These are phyloP conservation scores for Apogon talboti DNA, from an alignment of 2,797 vertebrate species.

Conservation along the genomic window DNA sequence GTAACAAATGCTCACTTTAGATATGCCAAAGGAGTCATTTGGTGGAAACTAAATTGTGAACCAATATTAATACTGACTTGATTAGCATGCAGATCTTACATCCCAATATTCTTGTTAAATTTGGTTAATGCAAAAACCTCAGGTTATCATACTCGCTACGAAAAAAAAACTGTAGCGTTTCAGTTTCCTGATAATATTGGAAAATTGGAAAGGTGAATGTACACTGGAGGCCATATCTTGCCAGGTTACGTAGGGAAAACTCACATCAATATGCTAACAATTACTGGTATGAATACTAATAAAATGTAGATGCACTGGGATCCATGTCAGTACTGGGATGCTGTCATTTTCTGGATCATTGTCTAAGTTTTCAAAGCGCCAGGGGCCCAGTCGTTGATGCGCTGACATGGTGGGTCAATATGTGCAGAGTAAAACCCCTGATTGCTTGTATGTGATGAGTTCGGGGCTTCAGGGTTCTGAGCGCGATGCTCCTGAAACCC, in stretches of 20 bases:
- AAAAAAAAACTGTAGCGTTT: conserved; percentile 34
- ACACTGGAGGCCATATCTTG: conserved; percentile 28
- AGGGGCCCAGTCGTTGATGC: conserved; percentile 22
- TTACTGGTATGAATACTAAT: conserved; percentile 42
- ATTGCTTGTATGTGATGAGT: conserved; percentile 59
- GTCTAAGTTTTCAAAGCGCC: conserved; percentile 46
- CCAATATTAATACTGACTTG: conserved; percentile 70
- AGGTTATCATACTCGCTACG: conserved; percentile 16
- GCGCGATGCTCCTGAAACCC: conserved; percentile 57
- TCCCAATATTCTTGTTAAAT: conserved; percentile 51
- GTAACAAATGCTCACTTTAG: conserved; percentile 74
- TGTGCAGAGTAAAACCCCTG: conserved; percentile 40
- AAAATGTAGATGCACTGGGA: conserved; percentile 30
- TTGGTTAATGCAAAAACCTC: conserved; percentile 19
- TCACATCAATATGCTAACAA: conserved; percentile 36
- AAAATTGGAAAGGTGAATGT: conserved; percentile 42
- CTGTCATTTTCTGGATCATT: conserved; percentile 47
- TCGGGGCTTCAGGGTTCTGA: conserved; percentile 63
- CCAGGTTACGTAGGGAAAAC: conserved; percentile 25
- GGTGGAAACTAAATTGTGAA: conserved; percentile 57
- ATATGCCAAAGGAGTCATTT: conserved; percentile 66
- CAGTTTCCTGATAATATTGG: conserved; percentile 26
- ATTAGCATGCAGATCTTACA: conserved; percentile 65
- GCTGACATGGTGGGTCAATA: conserved; percentile 52
- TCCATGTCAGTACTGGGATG: conserved; percentile 20